Evolutionary conservation across 1,140 invertebrate genomes (phyloP).

Genomic region (Pseudoatta argentina): DNA sequence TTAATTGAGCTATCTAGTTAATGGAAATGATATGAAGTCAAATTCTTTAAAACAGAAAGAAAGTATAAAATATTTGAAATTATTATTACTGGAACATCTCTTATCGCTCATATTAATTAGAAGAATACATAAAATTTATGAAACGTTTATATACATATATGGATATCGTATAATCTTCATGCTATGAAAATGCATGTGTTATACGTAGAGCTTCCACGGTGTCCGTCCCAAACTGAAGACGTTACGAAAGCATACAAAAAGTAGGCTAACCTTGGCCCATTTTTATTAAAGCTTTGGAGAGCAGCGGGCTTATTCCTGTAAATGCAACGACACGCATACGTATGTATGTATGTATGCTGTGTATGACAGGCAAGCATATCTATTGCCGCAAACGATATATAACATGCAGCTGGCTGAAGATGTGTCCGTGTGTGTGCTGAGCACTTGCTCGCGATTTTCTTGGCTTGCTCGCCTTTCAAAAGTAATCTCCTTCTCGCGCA

Average conservation of each 20-base stretch:
- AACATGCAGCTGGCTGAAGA: slow-evolving; percentile 31
- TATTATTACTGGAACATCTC: neutral
- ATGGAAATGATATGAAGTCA: neutral
- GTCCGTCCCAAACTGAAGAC: slow-evolving; percentile 57
- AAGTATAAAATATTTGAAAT: slow-evolving; percentile 11
- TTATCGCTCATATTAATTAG: neutral
- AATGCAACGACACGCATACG: slow-evolving; percentile 57
- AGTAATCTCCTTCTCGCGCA: slow-evolving; percentile 60
- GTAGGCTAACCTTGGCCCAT: slow-evolving; percentile 70
- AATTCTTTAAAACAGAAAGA: neutral
- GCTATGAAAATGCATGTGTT: neutral
- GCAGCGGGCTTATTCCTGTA: slow-evolving; percentile 72
- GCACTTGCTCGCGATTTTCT: slow-evolving; percentile 48
- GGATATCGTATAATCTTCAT: neutral
- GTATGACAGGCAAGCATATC: neutral
- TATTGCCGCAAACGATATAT: slow-evolving; percentile 49
- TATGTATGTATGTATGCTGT: neutral
- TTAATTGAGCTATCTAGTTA: neutral
- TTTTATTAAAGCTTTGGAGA: slow-evolving; percentile 69
- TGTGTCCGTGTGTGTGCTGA: neutral
- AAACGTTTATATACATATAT: neutral
- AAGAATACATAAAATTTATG: neutral
- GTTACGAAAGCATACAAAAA: slow-evolving; percentile 67
- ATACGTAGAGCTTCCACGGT: neutral
- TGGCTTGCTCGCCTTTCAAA: slow-evolving; percentile 60